Conservation (phyloP, 1,140 invertebrate genomes). For the Aphidius ervi region DNA sequence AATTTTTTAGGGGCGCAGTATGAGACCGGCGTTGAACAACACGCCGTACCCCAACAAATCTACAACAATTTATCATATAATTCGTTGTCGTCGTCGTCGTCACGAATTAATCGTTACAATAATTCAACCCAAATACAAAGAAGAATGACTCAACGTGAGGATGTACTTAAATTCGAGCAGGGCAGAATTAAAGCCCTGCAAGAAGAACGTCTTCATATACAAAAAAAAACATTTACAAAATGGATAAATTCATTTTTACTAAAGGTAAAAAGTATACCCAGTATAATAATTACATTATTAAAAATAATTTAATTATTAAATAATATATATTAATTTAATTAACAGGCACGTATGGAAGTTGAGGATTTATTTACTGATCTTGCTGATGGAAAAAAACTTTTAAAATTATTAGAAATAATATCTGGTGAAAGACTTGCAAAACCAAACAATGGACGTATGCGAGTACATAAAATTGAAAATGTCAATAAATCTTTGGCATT, state of each 20-base stretch:
- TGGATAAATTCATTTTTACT: slow-evolving; percentile 99
- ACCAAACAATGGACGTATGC: slow-evolving; percentile 94
- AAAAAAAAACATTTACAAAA: slow-evolving; percentile 99
- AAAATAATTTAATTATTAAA: neutral
- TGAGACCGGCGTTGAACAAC: slow-evolving; percentile 64
- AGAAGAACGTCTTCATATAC: slow-evolving; percentile 94
- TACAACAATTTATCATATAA: slow-evolving; percentile 24
- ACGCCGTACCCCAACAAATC: slow-evolving; percentile 42
- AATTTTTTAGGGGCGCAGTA: slow-evolving; percentile 61
- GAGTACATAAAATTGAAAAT: slow-evolving; percentile 99
- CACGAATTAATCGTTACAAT: slow-evolving; percentile 34
- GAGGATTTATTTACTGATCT: slow-evolving; percentile 96
- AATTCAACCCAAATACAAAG: slow-evolving; percentile 41
- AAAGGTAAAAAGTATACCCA: slow-evolving; percentile 64
- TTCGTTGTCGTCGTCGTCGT: slow-evolving; percentile 19
- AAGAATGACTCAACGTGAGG: slow-evolving; percentile 85
- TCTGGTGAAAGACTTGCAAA: slow-evolving; percentile 95
- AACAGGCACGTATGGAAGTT: slow-evolving; percentile 89
- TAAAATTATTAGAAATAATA: slow-evolving; percentile 98
- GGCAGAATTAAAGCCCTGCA: slow-evolving; percentile 93
- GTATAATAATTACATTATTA: neutral
- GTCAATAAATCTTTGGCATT: slow-evolving; percentile 98
- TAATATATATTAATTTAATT: slow-evolving; percentile 17
- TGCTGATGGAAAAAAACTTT: slow-evolving; percentile 89
- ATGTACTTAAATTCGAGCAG: slow-evolving; percentile 92